Evolutionary conservation across 2,888 invertebrate genomes (phyloP).

Genomic region (Loripinus fragilis): DNA sequence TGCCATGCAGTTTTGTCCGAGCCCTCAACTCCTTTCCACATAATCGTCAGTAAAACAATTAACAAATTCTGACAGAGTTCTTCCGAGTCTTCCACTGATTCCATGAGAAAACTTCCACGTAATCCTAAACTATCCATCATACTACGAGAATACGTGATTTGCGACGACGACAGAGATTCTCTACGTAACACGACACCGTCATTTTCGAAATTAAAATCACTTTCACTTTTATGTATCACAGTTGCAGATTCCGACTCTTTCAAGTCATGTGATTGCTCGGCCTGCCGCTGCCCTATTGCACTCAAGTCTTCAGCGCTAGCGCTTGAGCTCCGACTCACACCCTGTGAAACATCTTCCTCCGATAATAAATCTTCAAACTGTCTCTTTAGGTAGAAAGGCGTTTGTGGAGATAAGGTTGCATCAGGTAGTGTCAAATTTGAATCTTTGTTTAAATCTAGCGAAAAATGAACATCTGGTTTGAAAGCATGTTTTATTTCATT

Average conservation of each 20-base stretch:
- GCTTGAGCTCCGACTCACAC: slow-evolving; percentile 77
- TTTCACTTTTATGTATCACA: slow-evolving; percentile 53
- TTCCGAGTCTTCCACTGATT: slow-evolving; percentile 83
- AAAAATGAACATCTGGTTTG: neutral
- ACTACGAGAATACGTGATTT: slow-evolving; percentile 64
- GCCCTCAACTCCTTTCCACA: slow-evolving; percentile 87
- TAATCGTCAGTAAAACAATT: slow-evolving; percentile 86
- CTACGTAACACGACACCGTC: slow-evolving; percentile 25
- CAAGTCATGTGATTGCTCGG: slow-evolving; percentile 42
- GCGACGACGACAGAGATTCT: slow-evolving; percentile 48
- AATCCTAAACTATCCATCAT: slow-evolving; percentile 74
- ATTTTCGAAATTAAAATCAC: slow-evolving; percentile 41
- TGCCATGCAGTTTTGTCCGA: slow-evolving; percentile 86
- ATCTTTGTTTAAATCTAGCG: neutral
- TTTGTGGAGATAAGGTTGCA: slow-evolving; percentile 47
- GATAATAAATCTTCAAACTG: slow-evolving; percentile 65
- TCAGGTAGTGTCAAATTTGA: slow-evolving; percentile 35
- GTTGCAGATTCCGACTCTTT: slow-evolving; percentile 28
- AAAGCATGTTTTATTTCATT: slow-evolving; percentile 2
- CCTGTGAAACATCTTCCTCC: slow-evolving; percentile 63
- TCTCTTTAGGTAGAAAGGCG: slow-evolving; percentile 71
- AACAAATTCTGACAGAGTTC: slow-evolving; percentile 86
- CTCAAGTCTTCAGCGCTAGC: slow-evolving; percentile 77
- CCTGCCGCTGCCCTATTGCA: slow-evolving; percentile 51
- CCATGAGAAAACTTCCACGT: slow-evolving; percentile 66